phyloP scores from a whole-genome alignment of 2,888 invertebrate genomes.

The Pterobdella sp. region DNA sequence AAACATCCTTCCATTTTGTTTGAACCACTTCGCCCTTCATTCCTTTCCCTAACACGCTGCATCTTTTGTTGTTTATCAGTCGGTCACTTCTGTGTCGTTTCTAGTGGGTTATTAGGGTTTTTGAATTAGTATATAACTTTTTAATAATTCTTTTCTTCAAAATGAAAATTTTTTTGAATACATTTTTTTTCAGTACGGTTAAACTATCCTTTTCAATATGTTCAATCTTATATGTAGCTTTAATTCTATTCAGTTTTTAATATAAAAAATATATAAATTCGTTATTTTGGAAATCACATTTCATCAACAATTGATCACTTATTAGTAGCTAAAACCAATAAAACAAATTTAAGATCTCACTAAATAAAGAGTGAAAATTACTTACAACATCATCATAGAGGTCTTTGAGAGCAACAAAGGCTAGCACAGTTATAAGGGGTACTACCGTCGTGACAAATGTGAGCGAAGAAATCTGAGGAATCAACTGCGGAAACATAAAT shows the following conservation, averaged over 20 bases:
- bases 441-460: constrained; percentile 93
- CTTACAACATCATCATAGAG: constrained; percentile 37
- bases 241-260: too few species aligned
- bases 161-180: not conserved
- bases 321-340: too few species aligned
- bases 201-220: too few species aligned
- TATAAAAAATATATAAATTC: too few species aligned
- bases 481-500: constrained; percentile 61
- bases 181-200: too few species aligned
- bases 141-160: not conserved
- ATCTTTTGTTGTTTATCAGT: constrained; percentile 85
- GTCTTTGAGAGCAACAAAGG: constrained; percentile 66
- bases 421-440: constrained; percentile 85
- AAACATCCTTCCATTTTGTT: constrained; percentile 62
- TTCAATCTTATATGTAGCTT: too few species aligned
- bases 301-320: too few species aligned
- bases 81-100: constrained; percentile 97
- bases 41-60: constrained; percentile 63
- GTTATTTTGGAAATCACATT: too few species aligned
- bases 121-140: too few species aligned
- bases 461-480: constrained; percentile 91
- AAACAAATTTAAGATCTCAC: not conserved
- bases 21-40: not conserved
- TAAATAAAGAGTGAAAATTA: not conserved
- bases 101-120: too few species aligned